Evolutionary conservation across 2,888 invertebrate genomes (phyloP).

Genomic region (Lottia scabra): DNA sequence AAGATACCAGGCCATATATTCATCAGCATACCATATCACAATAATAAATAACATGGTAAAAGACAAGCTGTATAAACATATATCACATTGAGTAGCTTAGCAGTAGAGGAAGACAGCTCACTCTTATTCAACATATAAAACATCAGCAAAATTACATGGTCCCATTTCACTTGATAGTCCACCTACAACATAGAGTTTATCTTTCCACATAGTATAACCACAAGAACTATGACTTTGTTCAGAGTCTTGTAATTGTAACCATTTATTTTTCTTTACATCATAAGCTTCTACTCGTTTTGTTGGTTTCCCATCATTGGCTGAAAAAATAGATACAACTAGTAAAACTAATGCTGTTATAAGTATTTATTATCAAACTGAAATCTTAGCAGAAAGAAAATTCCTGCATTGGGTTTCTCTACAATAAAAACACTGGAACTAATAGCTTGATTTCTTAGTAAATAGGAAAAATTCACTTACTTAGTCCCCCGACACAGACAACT

Average conservation of each 20-base stretch:
- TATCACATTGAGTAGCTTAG: too few relatives aligned
- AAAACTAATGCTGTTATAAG: too few relatives aligned
- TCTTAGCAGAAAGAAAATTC: too few relatives aligned
- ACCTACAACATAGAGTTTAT: conserved; percentile 58
- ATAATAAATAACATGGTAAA: too few relatives aligned
- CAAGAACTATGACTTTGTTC: conserved; percentile 64
- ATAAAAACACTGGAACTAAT: too few relatives aligned
- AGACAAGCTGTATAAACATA: too few relatives aligned
- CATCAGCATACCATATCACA: too few relatives aligned
- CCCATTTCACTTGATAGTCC: conserved; percentile 53
- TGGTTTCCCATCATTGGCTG: conserved; percentile 64
- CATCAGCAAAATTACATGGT: neutral
- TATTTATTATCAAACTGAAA: too few relatives aligned
- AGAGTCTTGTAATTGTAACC: conserved; percentile 53
- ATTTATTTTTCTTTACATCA: conserved; percentile 52
- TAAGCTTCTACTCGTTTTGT: conserved; percentile 56
- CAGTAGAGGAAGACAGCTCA: too few relatives aligned
- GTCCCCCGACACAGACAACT: conserved; percentile 63
- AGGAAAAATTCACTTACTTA: conserved; percentile 50
- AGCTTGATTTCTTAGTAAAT: too few relatives aligned
- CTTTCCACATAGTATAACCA: conserved; percentile 49
- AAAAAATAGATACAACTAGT: conserved; percentile 3
- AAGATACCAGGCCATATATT: too few relatives aligned
- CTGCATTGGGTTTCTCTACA: too few relatives aligned
- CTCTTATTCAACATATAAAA: neutral